phyloP scores from a whole-genome alignment of 2,797 vertebrate species.

The Adelosebastes latens region DNA sequence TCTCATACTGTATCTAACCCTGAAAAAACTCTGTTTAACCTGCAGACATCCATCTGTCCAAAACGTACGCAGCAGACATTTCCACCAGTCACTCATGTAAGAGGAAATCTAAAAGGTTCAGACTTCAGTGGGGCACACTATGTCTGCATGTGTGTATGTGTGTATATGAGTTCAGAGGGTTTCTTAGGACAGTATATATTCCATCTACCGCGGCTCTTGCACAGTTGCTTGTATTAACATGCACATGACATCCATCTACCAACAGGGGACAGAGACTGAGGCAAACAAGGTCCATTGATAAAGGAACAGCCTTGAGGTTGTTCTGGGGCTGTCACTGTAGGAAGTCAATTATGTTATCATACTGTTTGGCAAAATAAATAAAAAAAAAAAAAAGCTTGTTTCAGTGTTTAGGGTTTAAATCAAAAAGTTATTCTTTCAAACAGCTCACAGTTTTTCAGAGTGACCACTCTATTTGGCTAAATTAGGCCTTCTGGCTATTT shows the following conservation, averaged over 20 bases:
- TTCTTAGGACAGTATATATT: neutral
- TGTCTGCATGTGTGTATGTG: neutral
- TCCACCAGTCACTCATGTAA: slow-evolving; percentile 13
- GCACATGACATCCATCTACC: slow-evolving; percentile 5
- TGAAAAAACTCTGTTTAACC: slow-evolving; percentile 35
- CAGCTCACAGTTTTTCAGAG: neutral
- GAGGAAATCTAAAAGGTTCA: slow-evolving; percentile 20
- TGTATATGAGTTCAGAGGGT: neutral
- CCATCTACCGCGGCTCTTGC: neutral
- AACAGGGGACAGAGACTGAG: neutral
- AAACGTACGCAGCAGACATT: neutral
- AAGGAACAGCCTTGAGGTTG: neutral
- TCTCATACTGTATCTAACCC: slow-evolving; percentile 13
- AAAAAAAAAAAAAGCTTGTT: neutral
- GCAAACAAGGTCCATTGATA: neutral
- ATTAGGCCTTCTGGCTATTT: neutral
- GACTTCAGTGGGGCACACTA: neutral
- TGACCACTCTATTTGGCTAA: neutral
- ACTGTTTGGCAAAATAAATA: neutral
- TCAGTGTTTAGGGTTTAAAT: neutral
- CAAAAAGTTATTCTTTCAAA: neutral
- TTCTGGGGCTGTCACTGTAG: neutral
- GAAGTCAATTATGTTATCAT: neutral
- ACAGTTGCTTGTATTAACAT: neutral
- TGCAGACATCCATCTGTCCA: slow-evolving; percentile 51